Percentiles rank a stretch among this genome's conserved stretches.
These are phyloP conservation scores for Harpalus rufipes DNA, from an alignment of 2,888 invertebrate species.

Conservation along the genomic window DNA sequence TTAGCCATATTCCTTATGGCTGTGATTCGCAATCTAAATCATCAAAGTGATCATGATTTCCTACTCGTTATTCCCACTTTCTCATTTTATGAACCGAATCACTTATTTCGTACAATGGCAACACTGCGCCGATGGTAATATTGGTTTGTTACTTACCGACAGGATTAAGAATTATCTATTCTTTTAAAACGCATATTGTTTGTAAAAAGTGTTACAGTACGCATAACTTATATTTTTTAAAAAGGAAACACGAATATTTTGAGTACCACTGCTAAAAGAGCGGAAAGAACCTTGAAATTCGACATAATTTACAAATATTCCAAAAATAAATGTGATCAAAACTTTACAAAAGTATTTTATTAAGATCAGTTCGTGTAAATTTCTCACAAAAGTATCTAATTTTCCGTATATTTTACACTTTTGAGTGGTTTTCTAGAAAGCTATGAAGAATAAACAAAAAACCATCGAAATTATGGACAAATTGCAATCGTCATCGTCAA, in stretches of 20 bases:
- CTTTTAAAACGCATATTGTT: not conserved
- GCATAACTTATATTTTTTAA: not conserved
- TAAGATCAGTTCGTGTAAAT: not conserved
- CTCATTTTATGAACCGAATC: too few relatives aligned
- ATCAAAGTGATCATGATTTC: too few relatives aligned
- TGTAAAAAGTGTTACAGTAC: not conserved
- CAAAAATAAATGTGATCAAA: constrained; percentile 31
- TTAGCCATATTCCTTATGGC: too few relatives aligned
- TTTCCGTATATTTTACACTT: not conserved
- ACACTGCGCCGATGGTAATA: constrained; percentile 43
- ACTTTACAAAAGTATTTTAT: constrained; percentile 1
- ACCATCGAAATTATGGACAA: constrained; percentile 20
- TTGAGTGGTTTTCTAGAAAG: not conserved
- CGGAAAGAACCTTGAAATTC: constrained; percentile 38
- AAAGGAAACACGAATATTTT: not conserved
- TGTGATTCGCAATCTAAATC: too few relatives aligned
- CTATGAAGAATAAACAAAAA: constrained; percentile 3
- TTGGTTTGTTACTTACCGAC: not conserved
- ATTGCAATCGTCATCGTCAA: not conserved
- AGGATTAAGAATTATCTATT: not conserved
- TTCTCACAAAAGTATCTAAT: not conserved
- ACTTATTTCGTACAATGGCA: too few relatives aligned
- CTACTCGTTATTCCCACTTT: too few relatives aligned
- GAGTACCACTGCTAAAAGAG: constrained; percentile 23
- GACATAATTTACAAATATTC: not conserved